Percentiles rank a stretch among this genome's conserved stretches.
phyloP scores from a whole-genome alignment of 2,797 vertebrate genomes.

The Okamejei kenojei region DNA sequence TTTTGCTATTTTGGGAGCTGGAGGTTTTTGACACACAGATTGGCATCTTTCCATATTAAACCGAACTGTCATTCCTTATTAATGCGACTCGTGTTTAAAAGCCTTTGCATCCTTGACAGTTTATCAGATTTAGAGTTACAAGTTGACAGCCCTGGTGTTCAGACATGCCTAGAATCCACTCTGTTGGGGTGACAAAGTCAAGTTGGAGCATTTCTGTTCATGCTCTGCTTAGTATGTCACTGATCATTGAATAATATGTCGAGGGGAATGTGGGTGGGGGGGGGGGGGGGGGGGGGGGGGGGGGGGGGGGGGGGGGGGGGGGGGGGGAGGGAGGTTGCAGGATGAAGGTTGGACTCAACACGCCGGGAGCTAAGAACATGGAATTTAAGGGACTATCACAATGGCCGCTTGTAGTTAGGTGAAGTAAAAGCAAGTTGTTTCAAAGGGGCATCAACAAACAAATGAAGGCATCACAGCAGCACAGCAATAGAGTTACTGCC shows the following conservation, averaged over 20 bases:
- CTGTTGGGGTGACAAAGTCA: background rate
- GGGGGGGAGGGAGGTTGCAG: background rate
- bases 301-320: no score
- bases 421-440: background rate
- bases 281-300: no score
- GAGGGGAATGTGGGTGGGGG: background rate
- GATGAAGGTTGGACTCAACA: background rate
- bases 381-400: background rate
- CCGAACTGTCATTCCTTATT: background rate
- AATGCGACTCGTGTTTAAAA: background rate
- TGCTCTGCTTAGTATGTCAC: background rate
- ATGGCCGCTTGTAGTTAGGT: background rate
- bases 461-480: background rate
- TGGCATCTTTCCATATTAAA: conserved; percentile 15
- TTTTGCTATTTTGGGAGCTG: background rate
- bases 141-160: background rate
- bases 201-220: background rate
- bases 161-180: conserved; percentile 14
- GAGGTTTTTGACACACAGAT: background rate
- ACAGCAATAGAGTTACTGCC: no score
- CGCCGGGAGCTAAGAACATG: background rate
- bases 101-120: conserved; percentile 6
- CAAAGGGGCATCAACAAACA: background rate
- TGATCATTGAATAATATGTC: background rate
- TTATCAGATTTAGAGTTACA: conserved; percentile 15